Evolutionary conservation across 2,113 vertebrate genomes (phyloP), one percentile per base, ranked within the genome.

Genomic region (Zootoca vivipara): DNA sequence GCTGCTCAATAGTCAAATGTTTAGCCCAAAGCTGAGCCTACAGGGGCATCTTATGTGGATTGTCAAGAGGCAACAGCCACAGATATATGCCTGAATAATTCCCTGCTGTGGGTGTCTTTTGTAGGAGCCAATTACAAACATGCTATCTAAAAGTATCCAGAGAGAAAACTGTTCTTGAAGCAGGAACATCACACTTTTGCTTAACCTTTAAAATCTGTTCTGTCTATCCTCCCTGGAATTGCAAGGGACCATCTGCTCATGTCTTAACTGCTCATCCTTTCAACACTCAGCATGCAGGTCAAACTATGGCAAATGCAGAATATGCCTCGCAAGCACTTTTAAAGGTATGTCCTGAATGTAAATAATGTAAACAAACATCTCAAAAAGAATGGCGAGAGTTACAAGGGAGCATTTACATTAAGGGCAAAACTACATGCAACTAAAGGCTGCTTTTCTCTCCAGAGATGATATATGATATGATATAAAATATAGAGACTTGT

Each of bases 181-280:
- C n/a, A 83, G 73, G 87, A 88, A 88, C 87, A 88, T 88, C 81
- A 83, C 81, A 88, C 87, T 83, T 88, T 88, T 83, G 40, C 78
- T 67, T 78, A 88, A 83, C 81, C 87, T 88, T 88, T 88, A 88
- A 88, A 83, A 88, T 22, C 72, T 83, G 87, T 75, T 83, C 87
- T 83, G 64, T 83, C 72, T 88, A 78, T 80, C 62, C 62, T 83
- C 81, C 12, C 78, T 81, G 86, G 67, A 87, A 81, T 88, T 83
- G 62, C 62, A 38, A 83, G 81, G 62, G 69, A 40, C 87, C 81
- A 88, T 88, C 81, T 88, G 81, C 64, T 88, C 81, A 30, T 78
- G n/a, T 88, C 81, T 83, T 83, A 67, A 83, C 87, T 83, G 81
- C 73, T 83, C n/a, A 38, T 83, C 62, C 81, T 77, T 67, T 83